A percentile compares a stretch with the other conserved stretches of the same genome.
These are phyloP conservation scores for Drosophila equinoxialis DNA, from an alignment of 1,140 invertebrate genomes.

Conservation along the genomic window DNA sequence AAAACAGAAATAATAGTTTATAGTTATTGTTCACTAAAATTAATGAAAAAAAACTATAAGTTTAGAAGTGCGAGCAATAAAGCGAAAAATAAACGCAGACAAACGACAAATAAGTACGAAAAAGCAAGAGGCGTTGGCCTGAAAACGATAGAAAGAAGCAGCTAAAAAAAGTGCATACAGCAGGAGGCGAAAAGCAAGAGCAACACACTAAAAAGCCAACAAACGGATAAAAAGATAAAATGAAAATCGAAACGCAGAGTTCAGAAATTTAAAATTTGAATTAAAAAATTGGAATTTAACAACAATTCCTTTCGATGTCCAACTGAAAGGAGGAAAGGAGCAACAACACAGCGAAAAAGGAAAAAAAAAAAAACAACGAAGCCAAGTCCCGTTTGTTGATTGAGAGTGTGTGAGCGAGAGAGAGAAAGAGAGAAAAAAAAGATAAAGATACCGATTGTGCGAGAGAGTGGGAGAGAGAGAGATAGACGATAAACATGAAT, in stretches of 20 bases:
- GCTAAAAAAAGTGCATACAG: conserved; percentile 73
- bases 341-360: conserved; percentile 21
- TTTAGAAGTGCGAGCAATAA: conserved; percentile 22
- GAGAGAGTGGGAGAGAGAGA: conserved; percentile 60
- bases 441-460: conserved; percentile 49
- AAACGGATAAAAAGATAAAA: no score
- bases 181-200: conserved; percentile 63
- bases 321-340: conserved; percentile 30
- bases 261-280: conserved; percentile 22
- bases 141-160: conserved; percentile 55
- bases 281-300: conserved; percentile 53
- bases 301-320: conserved; percentile 16
- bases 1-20: no score
- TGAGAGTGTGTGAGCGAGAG: conserved; percentile 35
- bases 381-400: conserved; percentile 52
- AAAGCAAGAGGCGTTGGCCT: conserved; percentile 49
- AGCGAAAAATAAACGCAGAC: background rate
- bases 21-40: no score
- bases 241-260: no score
- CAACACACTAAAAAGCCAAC: no score
- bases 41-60: background rate
- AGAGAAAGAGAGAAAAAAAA: conserved; percentile 32
- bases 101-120: conserved; percentile 19
- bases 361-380: conserved; percentile 40
- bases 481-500: conserved; percentile 62